Percentiles rank a stretch among this genome's conserved stretches.
Evolutionary conservation across 2,888 invertebrate species (phyloP).

Genomic region (Margaritifera margaritifera): DNA sequence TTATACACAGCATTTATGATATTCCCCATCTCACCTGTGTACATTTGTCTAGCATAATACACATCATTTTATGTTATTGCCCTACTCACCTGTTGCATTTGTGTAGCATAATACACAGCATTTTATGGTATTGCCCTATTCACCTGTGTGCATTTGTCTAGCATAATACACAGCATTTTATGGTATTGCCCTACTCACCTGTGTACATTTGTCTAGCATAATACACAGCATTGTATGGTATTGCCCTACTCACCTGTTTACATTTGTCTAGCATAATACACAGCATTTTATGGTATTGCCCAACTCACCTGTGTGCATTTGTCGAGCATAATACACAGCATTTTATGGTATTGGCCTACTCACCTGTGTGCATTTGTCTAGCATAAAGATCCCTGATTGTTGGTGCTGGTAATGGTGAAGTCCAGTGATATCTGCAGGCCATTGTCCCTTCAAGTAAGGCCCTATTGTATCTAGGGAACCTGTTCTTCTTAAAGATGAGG

Average conservation of each 20-base stretch:
- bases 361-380: slow-evolving; percentile 61
- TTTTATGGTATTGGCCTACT: slow-evolving; percentile 2
- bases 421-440: slow-evolving; percentile 55
- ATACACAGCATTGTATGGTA: neutral
- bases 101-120: too few relatives aligned
- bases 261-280: slow-evolving; percentile 52
- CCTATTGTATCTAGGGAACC: slow-evolving; percentile 55
- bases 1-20: too few relatives aligned
- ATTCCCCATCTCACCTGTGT: too few relatives aligned
- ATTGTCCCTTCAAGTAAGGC: slow-evolving; percentile 59
- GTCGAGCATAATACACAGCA: neutral
- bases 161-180: neutral
- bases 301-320: neutral
- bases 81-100: neutral
- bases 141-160: neutral
- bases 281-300: neutral
- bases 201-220: too few relatives aligned
- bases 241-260: slow-evolving; percentile 48
- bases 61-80: neutral
- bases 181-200: neutral
- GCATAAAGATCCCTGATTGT: slow-evolving; percentile 36
- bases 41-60: neutral
- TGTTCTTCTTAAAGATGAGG: slow-evolving; percentile 43
- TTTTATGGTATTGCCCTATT: too few relatives aligned
- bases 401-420: slow-evolving; percentile 43